phyloP scores from a whole-genome alignment of 2,888 invertebrate genomes.

The Drosophila paranaensis region DNA sequence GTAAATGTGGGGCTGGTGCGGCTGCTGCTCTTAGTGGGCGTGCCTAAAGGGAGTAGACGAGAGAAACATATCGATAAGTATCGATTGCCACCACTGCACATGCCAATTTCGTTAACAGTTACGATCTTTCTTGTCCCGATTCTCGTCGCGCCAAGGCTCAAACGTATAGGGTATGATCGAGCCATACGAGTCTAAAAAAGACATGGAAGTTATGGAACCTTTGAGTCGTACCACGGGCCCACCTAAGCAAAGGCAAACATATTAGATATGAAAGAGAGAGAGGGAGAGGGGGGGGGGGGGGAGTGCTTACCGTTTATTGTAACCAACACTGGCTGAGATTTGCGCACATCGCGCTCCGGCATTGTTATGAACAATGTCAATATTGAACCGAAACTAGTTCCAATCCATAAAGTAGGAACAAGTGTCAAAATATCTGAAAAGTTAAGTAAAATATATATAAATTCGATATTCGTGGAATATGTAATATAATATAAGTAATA shows the following conservation, averaged over 20 bases:
- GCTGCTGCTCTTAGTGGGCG: conserved; percentile 89
- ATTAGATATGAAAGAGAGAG: background rate
- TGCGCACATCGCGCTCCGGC: conserved; percentile 91
- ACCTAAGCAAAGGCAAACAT: conserved; percentile 86
- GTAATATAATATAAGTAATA: too few species aligned
- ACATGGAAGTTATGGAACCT: conserved; percentile 96
- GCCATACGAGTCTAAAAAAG: conserved; percentile 98
- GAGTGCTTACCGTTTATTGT: conserved; percentile 92
- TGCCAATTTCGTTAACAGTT: conserved; percentile 45
- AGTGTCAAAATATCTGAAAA: conserved; percentile 91
- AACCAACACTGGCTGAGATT: conserved; percentile 94
- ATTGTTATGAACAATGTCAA: conserved; percentile 95
- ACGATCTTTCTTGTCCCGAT: conserved; percentile 85
- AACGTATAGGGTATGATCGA: conserved; percentile 95
- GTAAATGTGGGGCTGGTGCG: conserved; percentile 92
- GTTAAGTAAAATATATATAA: background rate
- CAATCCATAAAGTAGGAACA: conserved; percentile 97
- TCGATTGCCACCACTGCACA: background rate
- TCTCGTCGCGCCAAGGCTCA: conserved; percentile 97
- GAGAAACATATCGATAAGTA: background rate
- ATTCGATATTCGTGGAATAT: background rate
- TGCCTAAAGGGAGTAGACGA: conserved; percentile 83
- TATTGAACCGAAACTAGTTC: conserved; percentile 98
- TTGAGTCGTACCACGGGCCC: conserved; percentile 98
- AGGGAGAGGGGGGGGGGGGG: background rate